Percentiles rank a stretch among this genome's conserved stretches.
phyloP scores from a whole-genome alignment of 2,888 invertebrate genomes.

The Eurytoma adleriae region DNA sequence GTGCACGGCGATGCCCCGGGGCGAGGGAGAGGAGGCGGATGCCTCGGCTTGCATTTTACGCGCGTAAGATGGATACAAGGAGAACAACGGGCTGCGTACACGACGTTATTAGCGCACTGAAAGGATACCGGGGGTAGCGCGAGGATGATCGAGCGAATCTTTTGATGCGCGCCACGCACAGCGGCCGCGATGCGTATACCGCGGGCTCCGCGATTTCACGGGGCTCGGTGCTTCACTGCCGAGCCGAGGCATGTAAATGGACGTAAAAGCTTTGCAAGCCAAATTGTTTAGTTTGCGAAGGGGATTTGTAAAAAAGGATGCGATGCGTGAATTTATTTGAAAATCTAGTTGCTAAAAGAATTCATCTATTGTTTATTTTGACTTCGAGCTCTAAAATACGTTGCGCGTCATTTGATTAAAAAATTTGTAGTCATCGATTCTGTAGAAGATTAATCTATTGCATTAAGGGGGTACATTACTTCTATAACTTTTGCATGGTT shows the following conservation, averaged over 20 bases:
- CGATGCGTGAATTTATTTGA: too few species aligned
- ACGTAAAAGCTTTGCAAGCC: not conserved
- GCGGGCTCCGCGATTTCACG: not conserved
- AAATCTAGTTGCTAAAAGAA: too few species aligned
- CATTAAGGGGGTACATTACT: too few species aligned
- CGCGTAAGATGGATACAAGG: slow-evolving; percentile 8
- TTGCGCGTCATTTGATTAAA: too few species aligned
- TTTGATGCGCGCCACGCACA: not conserved
- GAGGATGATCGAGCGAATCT: not conserved
- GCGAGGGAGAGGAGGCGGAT: too few species aligned
- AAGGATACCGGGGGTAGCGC: not conserved
- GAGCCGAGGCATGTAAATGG: not conserved
- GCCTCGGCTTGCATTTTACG: not conserved
- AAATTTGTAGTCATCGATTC: too few species aligned
- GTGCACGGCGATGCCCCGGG: not conserved
- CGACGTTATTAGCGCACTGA: slow-evolving; percentile 8
- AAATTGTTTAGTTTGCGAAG: not conserved
- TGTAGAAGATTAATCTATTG: too few species aligned
- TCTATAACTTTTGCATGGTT: too few species aligned
- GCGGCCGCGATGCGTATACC: too few species aligned
- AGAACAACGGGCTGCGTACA: not conserved
- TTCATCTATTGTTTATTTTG: too few species aligned
- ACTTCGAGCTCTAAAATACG: too few species aligned
- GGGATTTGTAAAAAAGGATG: not conserved
- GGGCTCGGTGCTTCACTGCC: not conserved